Base-by-base conservation (phyloP, 1,140 invertebrate species). In the Hycleus phaleratus region DNA sequence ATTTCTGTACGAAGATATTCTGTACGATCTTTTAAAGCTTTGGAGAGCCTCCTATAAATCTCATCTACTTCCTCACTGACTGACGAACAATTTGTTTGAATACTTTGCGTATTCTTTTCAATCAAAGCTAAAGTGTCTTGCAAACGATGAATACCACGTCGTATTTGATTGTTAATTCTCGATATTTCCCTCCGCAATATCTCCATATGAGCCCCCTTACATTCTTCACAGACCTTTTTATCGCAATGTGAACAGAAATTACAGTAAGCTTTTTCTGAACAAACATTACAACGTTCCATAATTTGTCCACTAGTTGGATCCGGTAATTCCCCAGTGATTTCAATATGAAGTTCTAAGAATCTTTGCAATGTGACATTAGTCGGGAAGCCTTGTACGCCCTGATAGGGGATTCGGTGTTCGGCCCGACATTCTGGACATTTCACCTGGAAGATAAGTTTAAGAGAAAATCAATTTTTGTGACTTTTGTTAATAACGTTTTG, bases 391-490 rank as follows among this genome's bases (percentile, higher is more conserved):
- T 77, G 92, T 11, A 97, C 90, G 32, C 95, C 95, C 77, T 96
- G 91, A 75, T 95, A 96, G 42, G 95, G 95, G 68, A 98, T 94
- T 56, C 93, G 82, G 79, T 98, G 95, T 79, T 98, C 95, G 48
- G 94, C 92, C 54, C 96, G 83, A 73, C 97, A 99, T 86, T 99
- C 96, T 69, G 97, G 96, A 82, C 96, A 99, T 82, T 97, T 97
- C 43, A 99, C 91, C 83, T 90, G 8, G 46, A 50, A 53, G 11
- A 12, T 42, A 5, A 26, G 0, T 48, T 8, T 42, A 42, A 42
- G 6, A 10, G 6, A 39, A 42, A 42, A n/a, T n/a, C 40, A 42
- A n/a, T 42, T 42, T 10, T 4, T 10, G 40, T 42, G 40, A 4
- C 9, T 7, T 3, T 42, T 32, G 32, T 32, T 32, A 7, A 39